Evolutionary conservation across 2,113 vertebrate species (phyloP), one percentile per base, ranked within the genome.

Genomic region (Carassius gibelio): DNA sequence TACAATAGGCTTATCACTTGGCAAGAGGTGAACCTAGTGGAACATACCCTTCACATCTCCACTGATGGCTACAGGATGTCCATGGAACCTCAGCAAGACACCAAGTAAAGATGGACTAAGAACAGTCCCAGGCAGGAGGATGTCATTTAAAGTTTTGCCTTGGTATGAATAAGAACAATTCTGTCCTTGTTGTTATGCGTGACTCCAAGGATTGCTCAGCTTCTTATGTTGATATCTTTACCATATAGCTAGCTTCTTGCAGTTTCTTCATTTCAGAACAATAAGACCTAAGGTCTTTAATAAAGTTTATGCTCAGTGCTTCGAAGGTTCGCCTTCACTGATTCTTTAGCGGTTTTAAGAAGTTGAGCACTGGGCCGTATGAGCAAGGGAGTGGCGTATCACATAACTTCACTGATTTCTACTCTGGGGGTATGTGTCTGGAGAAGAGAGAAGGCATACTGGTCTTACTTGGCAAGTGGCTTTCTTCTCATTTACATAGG

Each of bases 241-340:
- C 1, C 1, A 30, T 30, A 30, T 30, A 30, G 30, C 30, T 2
- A 30, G 30, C 30, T 30, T 30, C 30, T 30, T 30, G 30, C 30
- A 30, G 30, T 1, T 30, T 30, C 30, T 30, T 30, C 30, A 30
- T 30, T 30, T 30, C 30, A 30, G 30, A 30, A 30, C 30, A 30
- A 30, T 30, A 30, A 30, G 30, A 30, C 30, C 30, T 30, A 30
- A 30, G 30, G 30, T n/a, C 72, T 8, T 79, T 79, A 38, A 52
- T 23, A 9, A 52, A 79, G 76, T 61, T 15, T 79, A 19, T 17
- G 52, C 76, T 79, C 76, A 8, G 76, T 79, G 55, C 30, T 57
- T 36, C 17, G 26, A 2, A 79, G 50, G 55, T 52, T 79, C 0
- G 76, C 50, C 48, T 30, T n/a, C 36, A 75, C 42, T 48, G 72